A percentile compares a stretch with the other conserved stretches of the same genome.
Evolutionary conservation across 2,888 invertebrate species (phyloP).

Genomic region (Plagiodera versicolora): DNA sequence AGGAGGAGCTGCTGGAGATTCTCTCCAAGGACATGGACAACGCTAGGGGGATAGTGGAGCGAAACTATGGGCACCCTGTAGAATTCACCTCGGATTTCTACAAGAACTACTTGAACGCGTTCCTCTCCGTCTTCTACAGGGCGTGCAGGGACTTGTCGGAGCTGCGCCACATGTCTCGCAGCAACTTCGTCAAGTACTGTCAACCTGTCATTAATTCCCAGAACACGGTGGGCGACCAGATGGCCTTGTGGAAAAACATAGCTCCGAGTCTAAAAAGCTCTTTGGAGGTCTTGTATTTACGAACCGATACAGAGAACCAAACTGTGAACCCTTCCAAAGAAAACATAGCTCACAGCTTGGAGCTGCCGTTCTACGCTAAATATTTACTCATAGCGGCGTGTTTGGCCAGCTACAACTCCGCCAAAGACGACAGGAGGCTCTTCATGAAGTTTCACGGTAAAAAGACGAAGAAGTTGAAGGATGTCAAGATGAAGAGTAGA

Average conservation of each 20-base stretch:
- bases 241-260: slow-evolving; percentile 79
- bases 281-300: slow-evolving; percentile 75
- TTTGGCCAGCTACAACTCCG: slow-evolving; percentile 89
- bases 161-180: slow-evolving; percentile 76
- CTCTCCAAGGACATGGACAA: slow-evolving; percentile 53
- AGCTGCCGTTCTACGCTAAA: slow-evolving; percentile 88
- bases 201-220: slow-evolving; percentile 73
- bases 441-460: slow-evolving; percentile 82
- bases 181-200: slow-evolving; percentile 75
- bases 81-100: slow-evolving; percentile 62
- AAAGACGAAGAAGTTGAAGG: slow-evolving; percentile 66
- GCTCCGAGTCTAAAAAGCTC: slow-evolving; percentile 74
- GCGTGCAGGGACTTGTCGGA: slow-evolving; percentile 86
- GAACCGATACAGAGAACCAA: slow-evolving; percentile 53
- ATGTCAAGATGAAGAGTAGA: slow-evolving; percentile 64
- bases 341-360: slow-evolving; percentile 66
- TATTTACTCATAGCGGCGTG: slow-evolving; percentile 88
- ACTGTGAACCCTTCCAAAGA: slow-evolving; percentile 34
- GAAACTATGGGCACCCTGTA: slow-evolving; percentile 36
- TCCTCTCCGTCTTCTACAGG: slow-evolving; percentile 81
- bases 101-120: slow-evolving; percentile 76
- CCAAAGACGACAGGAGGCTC: slow-evolving; percentile 82
- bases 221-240: slow-evolving; percentile 65
- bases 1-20: slow-evolving; percentile 65
- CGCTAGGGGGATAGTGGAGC: slow-evolving; percentile 35